Evolutionary conservation across 1,140 invertebrate genomes (phyloP).

Genomic region (Halictus rubicundus): DNA sequence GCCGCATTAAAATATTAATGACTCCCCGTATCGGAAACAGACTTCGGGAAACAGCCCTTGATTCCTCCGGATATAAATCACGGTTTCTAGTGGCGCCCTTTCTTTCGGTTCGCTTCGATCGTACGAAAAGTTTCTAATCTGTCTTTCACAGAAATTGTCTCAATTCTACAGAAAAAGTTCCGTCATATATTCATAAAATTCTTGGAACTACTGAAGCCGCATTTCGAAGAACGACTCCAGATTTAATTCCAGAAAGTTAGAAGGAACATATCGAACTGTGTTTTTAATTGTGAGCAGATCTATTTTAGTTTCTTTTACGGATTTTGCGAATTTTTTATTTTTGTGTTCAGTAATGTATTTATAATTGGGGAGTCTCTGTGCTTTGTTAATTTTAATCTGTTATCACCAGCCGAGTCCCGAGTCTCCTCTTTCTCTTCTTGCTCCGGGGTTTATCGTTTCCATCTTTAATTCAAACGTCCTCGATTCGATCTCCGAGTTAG

Average conservation of each 20-base stretch:
- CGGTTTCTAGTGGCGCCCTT: conserved; percentile 36
- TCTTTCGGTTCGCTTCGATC: not conserved
- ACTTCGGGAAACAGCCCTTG: conserved; percentile 60
- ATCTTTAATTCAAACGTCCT: conserved; percentile 71
- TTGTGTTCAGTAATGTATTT: too few relatives aligned
- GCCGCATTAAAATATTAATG: conserved; percentile 77
- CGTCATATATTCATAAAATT: too few relatives aligned
- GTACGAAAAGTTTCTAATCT: not conserved
- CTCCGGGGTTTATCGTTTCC: conserved; percentile 69
- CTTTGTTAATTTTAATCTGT: too few relatives aligned
- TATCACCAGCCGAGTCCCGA: too few relatives aligned
- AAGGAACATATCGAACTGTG: too few relatives aligned
- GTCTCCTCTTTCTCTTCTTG: not conserved
- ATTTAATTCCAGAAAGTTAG: too few relatives aligned
- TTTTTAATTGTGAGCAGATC: too few relatives aligned
- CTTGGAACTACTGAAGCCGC: too few relatives aligned
- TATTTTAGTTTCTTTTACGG: too few relatives aligned
- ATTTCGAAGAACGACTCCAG: too few relatives aligned
- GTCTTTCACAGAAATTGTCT: not conserved
- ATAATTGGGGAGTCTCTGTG: too few relatives aligned
- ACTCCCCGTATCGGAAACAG: conserved; percentile 64
- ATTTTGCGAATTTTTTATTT: too few relatives aligned
- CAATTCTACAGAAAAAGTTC: not conserved
- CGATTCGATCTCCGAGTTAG: conserved; percentile 55
- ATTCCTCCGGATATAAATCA: conserved; percentile 58